Base-by-base conservation (phyloP, 2,888 invertebrate species). In the Polyploca ridens region DNA sequence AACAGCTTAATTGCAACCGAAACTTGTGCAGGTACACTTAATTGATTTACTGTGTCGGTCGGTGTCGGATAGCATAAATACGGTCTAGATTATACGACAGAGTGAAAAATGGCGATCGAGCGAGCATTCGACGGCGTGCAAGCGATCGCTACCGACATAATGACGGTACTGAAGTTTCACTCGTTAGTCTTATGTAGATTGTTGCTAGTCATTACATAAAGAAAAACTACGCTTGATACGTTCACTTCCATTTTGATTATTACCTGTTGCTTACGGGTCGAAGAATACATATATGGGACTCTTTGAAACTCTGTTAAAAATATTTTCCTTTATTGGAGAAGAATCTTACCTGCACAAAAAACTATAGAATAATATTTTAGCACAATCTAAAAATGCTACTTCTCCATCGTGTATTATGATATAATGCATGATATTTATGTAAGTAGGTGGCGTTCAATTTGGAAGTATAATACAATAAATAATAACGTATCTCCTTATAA, bases 141-240 rank as follows among this genome's bases (percentile, higher is more conserved):
- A 83, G 81, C 79, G 78, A 84, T 84, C 74, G 77, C 75, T 75
- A 73, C 71, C 70, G 76, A 70, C 71, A 79, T 86, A 88, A 88
- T 86, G 84, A 82, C 79, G 81, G 77, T 69, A 79, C 78, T 81
- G 73, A 85, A 88, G 83, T 83, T 88, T 82, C 78, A 79, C 83
- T 84, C 81, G 77, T 83, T 83, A 85, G 83, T 81, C 81, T 83
- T 79, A 82, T 77, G 81, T 77, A 83, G 78, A 82, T 80, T 79
- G 81, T 79, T 79, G 78, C 80, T 81, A 82, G 84, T 84, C 83
- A 85, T 85, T 86, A 83, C 82, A 81, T 81, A 80, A 79, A 79
- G 81, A 79, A 79, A 82, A 80, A 79, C 72, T 68, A 71, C 67
- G 78, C 78, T 79, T 79, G 78, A 82, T 82, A 81, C 75, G 74